Base-by-base conservation (phyloP, 2,888 invertebrate species). In the Galerucella nymphaeae region DNA sequence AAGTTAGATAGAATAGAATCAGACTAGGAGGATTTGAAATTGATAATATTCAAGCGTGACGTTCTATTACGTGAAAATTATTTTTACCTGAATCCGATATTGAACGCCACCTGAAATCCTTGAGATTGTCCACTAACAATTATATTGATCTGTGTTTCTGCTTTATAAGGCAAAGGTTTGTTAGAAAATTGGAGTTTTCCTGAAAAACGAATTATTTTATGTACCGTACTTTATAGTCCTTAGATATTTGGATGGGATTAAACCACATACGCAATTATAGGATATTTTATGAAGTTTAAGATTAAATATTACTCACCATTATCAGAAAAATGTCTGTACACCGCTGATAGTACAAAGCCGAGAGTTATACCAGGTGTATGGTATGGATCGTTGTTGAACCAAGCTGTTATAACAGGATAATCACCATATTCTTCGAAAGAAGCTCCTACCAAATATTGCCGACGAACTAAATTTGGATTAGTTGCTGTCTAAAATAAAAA, bases 361-460 rank as follows among this genome's bases (percentile, higher is more conserved):
- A 95, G 84, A 0, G 93, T 88, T 0, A 92, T 88, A 0, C 93
- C 92, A 0, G 93, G 90, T 58, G 92, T 90, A 83, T 96, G 95
- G 80, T 90, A 91, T 0, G 93, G 93, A 81, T 94, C 93, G 83
- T 94, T 94, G 81, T 95, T 95, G 85, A 94, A 93, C 90, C 92
- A 72, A 16, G 68, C 72, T 10, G 64, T 64, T 9, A 68, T 18
- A 10, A 38, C n/a, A 2, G 67, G 59, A 59, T 59, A 38, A 38
- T 58, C 18, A 11, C 16, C 20, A 50, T 8, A 6, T 23, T 13
- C 18, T 18, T 53, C 63, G 59, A 66, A 72, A 8, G 68, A 18
- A 16, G 68, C 68, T 14, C 73, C 73, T 1, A 71, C 42, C 62
- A 73, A 63, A 38, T 73, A 73, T 10, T 16, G 62, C 41, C 55